These are phyloP conservation scores for Parnassius mnemosyne DNA, from an alignment of 2,888 invertebrate species.

Conservation along the genomic window DNA sequence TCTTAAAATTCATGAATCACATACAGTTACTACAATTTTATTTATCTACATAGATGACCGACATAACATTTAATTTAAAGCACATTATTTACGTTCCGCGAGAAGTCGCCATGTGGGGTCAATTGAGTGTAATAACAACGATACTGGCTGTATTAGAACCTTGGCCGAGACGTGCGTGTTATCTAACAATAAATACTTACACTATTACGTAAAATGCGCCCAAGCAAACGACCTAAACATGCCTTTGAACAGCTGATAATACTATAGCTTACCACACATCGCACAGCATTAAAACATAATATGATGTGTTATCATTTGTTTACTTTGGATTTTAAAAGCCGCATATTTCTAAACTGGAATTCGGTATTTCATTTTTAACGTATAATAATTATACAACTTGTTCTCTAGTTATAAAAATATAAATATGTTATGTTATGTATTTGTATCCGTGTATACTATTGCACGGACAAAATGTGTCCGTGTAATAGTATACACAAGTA, in stretches of 20 bases:
- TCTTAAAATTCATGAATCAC: too few species aligned
- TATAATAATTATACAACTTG: too few species aligned
- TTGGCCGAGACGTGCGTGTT: constrained; percentile 30
- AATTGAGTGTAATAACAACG: constrained; percentile 35
- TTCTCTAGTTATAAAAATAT: too few species aligned
- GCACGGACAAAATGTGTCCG: too few species aligned
- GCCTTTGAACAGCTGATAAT: constrained; percentile 1
- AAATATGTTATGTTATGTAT: too few species aligned
- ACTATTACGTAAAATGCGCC: constrained; percentile 18
- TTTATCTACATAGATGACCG: background rate
- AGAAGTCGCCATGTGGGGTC: constrained; percentile 22
- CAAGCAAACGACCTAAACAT: constrained; percentile 1
- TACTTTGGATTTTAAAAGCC: constrained; percentile 17
- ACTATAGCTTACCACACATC: background rate
- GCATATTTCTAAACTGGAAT: constrained; percentile 2
- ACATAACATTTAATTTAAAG: constrained; percentile 3
- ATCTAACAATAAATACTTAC: constrained; percentile 27
- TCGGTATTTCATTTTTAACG: background rate
- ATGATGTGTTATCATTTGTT: constrained; percentile 10
- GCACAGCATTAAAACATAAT: constrained; percentile 9
- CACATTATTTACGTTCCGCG: constrained; percentile 4
- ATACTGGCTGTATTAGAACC: constrained; percentile 29
- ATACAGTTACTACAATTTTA: too few species aligned
- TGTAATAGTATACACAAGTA: too few species aligned
- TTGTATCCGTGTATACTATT: too few species aligned